These are phyloP conservation scores for Lacerta bilineata DNA, from an alignment of 2,797 vertebrate genomes.

Conservation along the genomic window DNA sequence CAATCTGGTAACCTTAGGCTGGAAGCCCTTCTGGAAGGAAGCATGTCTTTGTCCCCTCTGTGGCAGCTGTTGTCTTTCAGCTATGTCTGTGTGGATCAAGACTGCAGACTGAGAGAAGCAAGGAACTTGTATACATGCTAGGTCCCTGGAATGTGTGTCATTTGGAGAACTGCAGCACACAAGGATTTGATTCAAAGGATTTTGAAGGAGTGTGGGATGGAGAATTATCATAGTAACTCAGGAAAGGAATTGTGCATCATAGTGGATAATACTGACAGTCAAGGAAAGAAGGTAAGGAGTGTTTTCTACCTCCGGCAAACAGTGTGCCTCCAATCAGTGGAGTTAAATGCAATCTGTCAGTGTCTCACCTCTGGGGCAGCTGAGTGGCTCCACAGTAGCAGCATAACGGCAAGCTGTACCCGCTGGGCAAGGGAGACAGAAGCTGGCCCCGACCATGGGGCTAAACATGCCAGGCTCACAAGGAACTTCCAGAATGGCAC, in stretches of 20 bases:
- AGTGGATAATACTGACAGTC: background rate
- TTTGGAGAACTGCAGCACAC: too few relatives aligned
- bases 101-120: too few relatives aligned
- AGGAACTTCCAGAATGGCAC: slow-evolving; percentile 82
- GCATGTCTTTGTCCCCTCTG: too few relatives aligned
- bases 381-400: slow-evolving; percentile 81
- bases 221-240: background rate
- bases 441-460: slow-evolving; percentile 79
- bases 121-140: too few relatives aligned
- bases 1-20: too few relatives aligned
- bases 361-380: slow-evolving; percentile 87
- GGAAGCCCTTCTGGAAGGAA: too few relatives aligned
- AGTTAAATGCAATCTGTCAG: fast-evolving
- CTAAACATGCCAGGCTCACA: slow-evolving; percentile 91
- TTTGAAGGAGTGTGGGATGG: background rate
- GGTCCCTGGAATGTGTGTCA: too few relatives aligned
- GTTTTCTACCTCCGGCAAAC: background rate
- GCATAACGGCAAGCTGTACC: slow-evolving; percentile 83
- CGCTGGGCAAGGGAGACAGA: slow-evolving; percentile 85
- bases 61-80: too few relatives aligned
- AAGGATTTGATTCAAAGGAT: background rate
- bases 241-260: background rate
- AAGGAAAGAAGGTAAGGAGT: background rate
- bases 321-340: background rate
- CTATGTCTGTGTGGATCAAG: too few relatives aligned